These are phyloP conservation scores for Trematocara variabile DNA, from an alignment of 2,113 vertebrate species.

Conservation along the genomic window DNA sequence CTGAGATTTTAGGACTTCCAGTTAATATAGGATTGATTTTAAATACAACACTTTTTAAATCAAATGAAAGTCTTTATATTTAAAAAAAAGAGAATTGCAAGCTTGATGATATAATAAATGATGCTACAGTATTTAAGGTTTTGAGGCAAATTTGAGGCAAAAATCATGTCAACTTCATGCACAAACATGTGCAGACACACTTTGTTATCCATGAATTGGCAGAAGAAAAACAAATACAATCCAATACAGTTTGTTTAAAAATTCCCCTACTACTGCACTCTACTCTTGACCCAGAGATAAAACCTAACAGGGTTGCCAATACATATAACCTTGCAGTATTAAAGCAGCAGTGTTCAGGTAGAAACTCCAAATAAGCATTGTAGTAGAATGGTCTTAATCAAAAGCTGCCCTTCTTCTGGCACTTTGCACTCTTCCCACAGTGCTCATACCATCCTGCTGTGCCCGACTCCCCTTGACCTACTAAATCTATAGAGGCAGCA, in stretches of 20 bases:
- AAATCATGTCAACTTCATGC: neutral
- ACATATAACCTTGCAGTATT: conserved; percentile 22
- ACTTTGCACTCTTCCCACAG: conserved; percentile 45
- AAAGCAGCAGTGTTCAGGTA: conserved; percentile 2
- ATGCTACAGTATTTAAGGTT: neutral
- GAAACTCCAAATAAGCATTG: conserved; percentile 41
- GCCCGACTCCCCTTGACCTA: conserved; percentile 62
- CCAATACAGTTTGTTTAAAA: neutral
- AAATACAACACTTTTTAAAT: neutral
- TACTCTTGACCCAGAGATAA: conserved; percentile 25
- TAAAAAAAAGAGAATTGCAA: neutral
- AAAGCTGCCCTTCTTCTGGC: conserved; percentile 44
- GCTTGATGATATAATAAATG: neutral
- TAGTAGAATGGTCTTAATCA: conserved; percentile 52
- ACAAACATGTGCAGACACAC: neutral
- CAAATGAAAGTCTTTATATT: neutral
- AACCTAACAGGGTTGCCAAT: conserved; percentile 18
- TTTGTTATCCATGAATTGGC: neutral
- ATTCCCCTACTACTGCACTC: neutral
- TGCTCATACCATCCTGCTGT: conserved; percentile 49
- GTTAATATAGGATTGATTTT: neutral
- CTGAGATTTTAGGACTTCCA: neutral
- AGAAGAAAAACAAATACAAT: neutral
- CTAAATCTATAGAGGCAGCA: conserved; percentile 57
- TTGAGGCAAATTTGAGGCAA: neutral